Percentiles rank a stretch among this genome's conserved stretches.
Conservation (phyloP, 30 jellyfish, hydroid and myxozoan species). For the Morbakka virulenta region DNA sequence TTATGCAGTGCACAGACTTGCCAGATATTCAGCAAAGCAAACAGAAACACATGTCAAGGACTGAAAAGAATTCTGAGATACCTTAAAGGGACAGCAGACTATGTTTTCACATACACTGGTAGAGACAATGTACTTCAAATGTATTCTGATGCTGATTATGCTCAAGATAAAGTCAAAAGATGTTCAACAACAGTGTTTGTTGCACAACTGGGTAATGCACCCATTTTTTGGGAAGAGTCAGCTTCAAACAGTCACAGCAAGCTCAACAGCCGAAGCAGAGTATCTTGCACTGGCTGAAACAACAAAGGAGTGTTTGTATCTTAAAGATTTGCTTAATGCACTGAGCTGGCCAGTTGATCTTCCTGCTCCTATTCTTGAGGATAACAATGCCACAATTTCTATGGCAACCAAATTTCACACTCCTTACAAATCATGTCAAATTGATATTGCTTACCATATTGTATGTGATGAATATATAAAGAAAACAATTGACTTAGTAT, state of each 20-base stretch:
- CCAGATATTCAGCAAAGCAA: background rate
- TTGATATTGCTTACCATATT: background rate
- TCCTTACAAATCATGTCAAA: background rate
- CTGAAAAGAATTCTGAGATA: background rate
- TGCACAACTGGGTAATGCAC: background rate
- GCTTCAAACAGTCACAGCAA: background rate
- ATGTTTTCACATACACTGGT: background rate
- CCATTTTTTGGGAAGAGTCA: background rate
- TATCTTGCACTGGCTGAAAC: background rate
- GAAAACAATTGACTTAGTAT: too few species aligned
- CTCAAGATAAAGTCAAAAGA: background rate
- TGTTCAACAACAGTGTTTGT: background rate
- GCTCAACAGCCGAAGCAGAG: background rate
- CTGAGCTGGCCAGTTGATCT: background rate
- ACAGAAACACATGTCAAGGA: background rate
- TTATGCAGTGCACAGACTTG: conserved; percentile 1
- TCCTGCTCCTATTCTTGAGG: background rate
- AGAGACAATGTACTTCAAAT: background rate
- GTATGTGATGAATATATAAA: background rate
- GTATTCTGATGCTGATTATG: background rate
- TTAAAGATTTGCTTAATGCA: background rate
- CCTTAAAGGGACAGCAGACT: background rate
- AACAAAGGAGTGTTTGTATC: background rate
- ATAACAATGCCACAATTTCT: background rate
- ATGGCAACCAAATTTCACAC: background rate